A percentile compares a stretch with the other conserved stretches of the same genome.
Evolutionary conservation across 2,113 vertebrate genomes (phyloP).

Genomic region (Melanerpes aurifrons): DNA sequence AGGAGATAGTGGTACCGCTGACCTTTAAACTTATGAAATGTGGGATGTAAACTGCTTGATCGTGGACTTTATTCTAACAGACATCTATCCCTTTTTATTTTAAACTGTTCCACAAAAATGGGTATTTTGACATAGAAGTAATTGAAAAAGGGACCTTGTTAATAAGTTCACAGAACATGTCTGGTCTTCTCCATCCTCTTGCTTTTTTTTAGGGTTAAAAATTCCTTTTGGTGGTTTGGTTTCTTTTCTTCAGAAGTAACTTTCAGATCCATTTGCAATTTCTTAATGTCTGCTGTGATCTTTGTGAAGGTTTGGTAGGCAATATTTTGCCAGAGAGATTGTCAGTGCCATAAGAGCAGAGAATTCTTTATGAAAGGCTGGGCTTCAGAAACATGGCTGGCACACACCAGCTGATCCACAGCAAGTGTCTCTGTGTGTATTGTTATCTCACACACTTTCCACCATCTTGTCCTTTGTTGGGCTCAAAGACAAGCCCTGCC

Average conservation of each 20-base stretch:
- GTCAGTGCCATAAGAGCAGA: neutral
- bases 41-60: neutral
- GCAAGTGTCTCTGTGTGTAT: neutral
- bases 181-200: neutral
- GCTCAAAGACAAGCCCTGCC: neutral
- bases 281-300: neutral
- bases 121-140: neutral
- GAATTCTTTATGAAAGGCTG: neutral
- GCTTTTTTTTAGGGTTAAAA: neutral
- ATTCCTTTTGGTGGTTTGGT: neutral
- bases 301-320: neutral
- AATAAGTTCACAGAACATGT: neutral
- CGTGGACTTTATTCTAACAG: neutral
- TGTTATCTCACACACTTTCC: neutral
- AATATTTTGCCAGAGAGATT: neutral
- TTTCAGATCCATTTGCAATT: neutral
- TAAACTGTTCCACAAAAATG: neutral
- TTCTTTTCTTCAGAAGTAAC: neutral
- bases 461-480: neutral
- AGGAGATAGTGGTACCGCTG: constrained; percentile 11
- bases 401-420: neutral
- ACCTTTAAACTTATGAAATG: neutral
- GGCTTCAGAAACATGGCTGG: neutral
- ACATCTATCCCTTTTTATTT: neutral
- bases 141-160: neutral